Evolutionary conservation across 2,113 vertebrate species (phyloP), one percentile per base, ranked within the genome.

Genomic region (Ranitomeya variabilis): DNA sequence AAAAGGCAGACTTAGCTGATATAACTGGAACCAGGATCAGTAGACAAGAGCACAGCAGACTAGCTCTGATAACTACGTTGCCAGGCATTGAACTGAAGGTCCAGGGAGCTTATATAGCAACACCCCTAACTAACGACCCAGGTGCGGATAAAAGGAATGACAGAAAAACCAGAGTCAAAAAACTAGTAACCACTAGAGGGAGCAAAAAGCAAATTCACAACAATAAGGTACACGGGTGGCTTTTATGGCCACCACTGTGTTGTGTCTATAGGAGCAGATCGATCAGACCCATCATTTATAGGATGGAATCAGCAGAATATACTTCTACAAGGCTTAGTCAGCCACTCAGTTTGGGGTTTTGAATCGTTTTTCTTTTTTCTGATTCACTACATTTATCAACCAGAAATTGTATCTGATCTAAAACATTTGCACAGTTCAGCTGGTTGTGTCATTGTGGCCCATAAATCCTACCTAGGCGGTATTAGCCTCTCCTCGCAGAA

Each of bases 391-490:
- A 51, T 21, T 83, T 67, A 13, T 66, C 37, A 83, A 52, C 21
- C 51, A 51, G 37, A 83, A 67, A 83, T 62, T 31, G 10, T 67
- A 19, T 51, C 45, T 23, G 10, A 69, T 10, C 10, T 59, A 51
- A 6, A 51, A 12, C 57, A 66, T 78, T 90, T 80, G 23, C 6
- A 85, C 89, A 54, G 16, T 89, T 19, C 26, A 85, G 12, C 0
- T 31, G 31, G 74, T 3, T 82, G 4, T 82, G 91, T 5, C 31
- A 82, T 91, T 55, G 60, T 54, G 45, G 60, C 10, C 84, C 1
- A 6, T 12, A 37, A 0, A 16, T 14, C 31, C 14, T 80, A 80
- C 59, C 71, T 83, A 86, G 60, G 85, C 79, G 57, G 15, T 26
- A 0, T 74, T 37, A 81, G 79, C 83, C 78, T 86, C 16, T 2